Conservation (phyloP, 2,888 invertebrate genomes). For the Entomobrya multifasciata region DNA sequence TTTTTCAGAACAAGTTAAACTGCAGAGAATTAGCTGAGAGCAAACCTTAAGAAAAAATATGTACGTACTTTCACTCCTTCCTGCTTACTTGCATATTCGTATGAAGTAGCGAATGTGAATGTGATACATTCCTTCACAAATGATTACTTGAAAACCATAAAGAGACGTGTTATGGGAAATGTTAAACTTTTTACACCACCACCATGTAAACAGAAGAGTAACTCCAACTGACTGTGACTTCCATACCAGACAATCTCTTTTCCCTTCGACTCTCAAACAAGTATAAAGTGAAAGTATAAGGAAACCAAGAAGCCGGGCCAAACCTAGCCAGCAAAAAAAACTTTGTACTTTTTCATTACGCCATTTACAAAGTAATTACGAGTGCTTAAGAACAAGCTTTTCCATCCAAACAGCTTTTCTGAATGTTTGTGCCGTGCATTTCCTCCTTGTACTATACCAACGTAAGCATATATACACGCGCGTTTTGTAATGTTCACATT, state of each 20-base stretch:
- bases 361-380: slow-evolving; percentile 64
- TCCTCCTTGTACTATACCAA: neutral
- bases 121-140: slow-evolving; percentile 12
- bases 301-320: neutral
- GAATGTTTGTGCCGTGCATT: too few species aligned
- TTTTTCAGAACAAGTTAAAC: too few species aligned
- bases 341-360: slow-evolving; percentile 60
- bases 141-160: slow-evolving; percentile 48
- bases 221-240: too few species aligned
- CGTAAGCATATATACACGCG: neutral
- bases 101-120: too few species aligned
- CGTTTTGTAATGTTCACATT: neutral
- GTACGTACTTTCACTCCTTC: too few species aligned
- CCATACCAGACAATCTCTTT: too few species aligned
- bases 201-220: neutral
- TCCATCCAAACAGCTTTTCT: too few species aligned
- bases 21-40: slow-evolving; percentile 41
- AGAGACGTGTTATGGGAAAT: slow-evolving; percentile 43
- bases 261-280: neutral
- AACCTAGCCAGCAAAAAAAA: slow-evolving; percentile 21
- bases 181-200: neutral
- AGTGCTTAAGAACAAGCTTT: slow-evolving; percentile 31
- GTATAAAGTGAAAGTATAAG: neutral
- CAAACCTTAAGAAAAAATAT: neutral
- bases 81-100: neutral